phyloP scores from a whole-genome alignment of 2,888 invertebrate genomes.

The Standfussiana lucernea region DNA sequence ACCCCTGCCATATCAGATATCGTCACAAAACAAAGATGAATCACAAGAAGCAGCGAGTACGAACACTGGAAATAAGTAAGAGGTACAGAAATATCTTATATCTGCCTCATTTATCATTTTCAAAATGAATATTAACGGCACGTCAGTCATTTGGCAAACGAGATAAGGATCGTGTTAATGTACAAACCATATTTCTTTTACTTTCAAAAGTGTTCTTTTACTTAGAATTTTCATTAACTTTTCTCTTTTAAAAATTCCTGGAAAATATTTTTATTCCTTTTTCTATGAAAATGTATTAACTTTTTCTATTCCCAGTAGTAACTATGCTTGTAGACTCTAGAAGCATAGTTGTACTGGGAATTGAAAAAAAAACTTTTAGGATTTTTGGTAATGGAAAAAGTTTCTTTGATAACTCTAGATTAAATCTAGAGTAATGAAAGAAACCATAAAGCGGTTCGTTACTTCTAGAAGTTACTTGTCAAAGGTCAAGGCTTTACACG shows the following conservation, averaged over 20 bases:
- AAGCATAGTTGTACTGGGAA: no score
- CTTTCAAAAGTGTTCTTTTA: constrained; percentile 11
- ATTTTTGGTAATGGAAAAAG: no score
- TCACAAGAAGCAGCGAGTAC: constrained; percentile 36
- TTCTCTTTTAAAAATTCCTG: background rate
- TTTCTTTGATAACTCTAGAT: no score
- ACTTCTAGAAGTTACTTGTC: constrained; percentile 7
- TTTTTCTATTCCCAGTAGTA: background rate
- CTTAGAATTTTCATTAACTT: background rate
- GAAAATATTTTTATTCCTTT: background rate
- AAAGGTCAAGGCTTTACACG: constrained; percentile 7
- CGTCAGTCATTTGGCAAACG: constrained; percentile 62
- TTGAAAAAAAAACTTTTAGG: no score
- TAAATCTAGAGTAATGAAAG: constrained; percentile 3
- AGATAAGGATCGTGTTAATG: constrained; percentile 48
- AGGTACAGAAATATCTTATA: constrained; percentile 47
- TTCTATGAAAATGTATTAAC: background rate
- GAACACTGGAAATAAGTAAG: constrained; percentile 41
- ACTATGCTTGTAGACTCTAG: no score
- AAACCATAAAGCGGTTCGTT: constrained; percentile 1
- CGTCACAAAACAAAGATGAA: constrained; percentile 61
- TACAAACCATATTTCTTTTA: constrained; percentile 34
- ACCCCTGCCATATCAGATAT: constrained; percentile 34
- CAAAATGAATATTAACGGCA: constrained; percentile 57
- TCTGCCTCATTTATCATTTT: constrained; percentile 64